These are phyloP conservation scores for Potorous gilbertii DNA, from an alignment of 2,797 vertebrate genomes.

Conservation along the genomic window DNA sequence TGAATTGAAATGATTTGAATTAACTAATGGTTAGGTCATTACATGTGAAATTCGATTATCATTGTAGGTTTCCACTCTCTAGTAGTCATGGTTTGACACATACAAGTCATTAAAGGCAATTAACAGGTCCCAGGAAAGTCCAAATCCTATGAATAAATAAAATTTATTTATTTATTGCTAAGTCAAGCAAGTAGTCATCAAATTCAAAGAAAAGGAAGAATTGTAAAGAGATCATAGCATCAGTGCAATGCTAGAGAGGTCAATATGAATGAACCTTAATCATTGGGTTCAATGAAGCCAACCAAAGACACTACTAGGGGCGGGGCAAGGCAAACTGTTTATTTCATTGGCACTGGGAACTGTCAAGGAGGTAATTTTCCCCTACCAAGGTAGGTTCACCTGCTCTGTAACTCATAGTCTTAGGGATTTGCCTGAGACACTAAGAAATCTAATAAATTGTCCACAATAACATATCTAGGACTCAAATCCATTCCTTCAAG, in stretches of 20 bases:
- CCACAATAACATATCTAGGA: neutral
- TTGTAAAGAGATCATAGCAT: neutral
- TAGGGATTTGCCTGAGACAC: neutral
- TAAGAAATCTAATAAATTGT: neutral
- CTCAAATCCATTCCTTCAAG: neutral
- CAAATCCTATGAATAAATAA: neutral
- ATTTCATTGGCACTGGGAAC: neutral
- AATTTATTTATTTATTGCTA: neutral
- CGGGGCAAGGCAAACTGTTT: neutral
- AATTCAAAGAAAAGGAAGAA: neutral
- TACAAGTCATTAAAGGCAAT: neutral
- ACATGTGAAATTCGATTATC: neutral
- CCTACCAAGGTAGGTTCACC: neutral
- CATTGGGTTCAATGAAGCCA: neutral
- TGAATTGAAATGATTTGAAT: neutral
- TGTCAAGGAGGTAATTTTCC: neutral
- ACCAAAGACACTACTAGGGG: neutral
- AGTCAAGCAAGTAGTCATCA: neutral
- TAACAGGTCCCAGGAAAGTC: neutral
- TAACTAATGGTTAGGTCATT: neutral
- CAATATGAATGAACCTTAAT: neutral
- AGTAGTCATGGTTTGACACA: neutral
- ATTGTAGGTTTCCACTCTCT: neutral
- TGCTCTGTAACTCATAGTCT: neutral
- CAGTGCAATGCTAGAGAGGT: neutral